Conservation (phyloP, 2,113 vertebrate genomes). For the Rhodinocichla rosea region DNA sequence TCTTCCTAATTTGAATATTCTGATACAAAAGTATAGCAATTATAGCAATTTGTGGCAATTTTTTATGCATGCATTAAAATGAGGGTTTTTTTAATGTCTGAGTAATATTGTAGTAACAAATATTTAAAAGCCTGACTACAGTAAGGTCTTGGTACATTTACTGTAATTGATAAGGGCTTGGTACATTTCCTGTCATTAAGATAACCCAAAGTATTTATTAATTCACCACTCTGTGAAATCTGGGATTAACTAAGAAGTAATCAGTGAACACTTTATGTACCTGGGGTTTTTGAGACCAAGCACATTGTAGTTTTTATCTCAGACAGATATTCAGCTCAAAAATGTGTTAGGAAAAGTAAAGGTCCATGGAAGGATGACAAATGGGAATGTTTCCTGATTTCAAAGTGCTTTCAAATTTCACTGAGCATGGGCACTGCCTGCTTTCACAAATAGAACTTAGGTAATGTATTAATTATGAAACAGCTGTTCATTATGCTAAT, state of each 20-base stretch:
- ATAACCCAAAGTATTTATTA: background rate
- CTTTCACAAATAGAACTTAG: background rate
- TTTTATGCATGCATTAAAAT: background rate
- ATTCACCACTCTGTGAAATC: background rate
- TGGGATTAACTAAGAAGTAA: background rate
- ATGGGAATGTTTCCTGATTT: background rate
- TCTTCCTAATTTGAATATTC: background rate
- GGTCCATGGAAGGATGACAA: background rate
- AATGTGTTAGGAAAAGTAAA: background rate
- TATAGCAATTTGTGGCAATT: background rate
- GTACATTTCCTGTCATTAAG: background rate
- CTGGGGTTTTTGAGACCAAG: background rate
- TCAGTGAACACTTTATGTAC: background rate
- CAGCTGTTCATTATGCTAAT: background rate
- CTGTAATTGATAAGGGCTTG: background rate
- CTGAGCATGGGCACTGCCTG: background rate
- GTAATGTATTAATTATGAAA: background rate
- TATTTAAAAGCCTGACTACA: background rate
- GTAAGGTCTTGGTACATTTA: background rate
- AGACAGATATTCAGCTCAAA: background rate
- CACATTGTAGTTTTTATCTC: background rate
- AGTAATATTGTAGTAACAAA: background rate
- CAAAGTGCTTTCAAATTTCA: background rate
- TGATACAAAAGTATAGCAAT: background rate
- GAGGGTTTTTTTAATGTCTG: background rate